Percentiles rank a stretch among this genome's conserved stretches.
Conservation (phyloP, 1,140 invertebrate genomes). For the Nomia melanderi region DNA sequence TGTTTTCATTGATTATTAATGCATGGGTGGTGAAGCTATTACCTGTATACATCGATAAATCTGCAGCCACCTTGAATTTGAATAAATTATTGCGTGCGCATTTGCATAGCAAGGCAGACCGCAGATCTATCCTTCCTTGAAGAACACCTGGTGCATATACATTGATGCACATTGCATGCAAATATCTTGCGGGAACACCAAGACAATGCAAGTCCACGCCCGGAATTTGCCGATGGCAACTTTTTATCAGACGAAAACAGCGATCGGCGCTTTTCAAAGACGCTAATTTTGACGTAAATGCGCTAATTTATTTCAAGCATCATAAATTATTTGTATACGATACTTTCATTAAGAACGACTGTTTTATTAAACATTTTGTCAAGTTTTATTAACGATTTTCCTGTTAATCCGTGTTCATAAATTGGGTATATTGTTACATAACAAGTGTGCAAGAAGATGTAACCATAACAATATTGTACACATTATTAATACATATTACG, state of each 20-base stretch:
- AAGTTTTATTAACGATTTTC: too few species aligned
- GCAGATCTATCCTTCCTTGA: conserved; percentile 48
- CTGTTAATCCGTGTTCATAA: too few species aligned
- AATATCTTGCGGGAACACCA: conserved; percentile 46
- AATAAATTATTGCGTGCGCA: conserved; percentile 71
- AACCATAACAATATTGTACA: too few species aligned
- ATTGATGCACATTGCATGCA: conserved; percentile 55
- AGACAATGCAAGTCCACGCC: conserved; percentile 60
- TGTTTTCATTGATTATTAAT: conserved; percentile 46
- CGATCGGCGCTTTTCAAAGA: conserved; percentile 10
- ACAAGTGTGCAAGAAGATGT: too few species aligned
- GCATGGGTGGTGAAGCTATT: conserved; percentile 56
- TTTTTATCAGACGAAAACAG: conserved; percentile 21
- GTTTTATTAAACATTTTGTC: too few species aligned
- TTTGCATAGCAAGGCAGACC: conserved; percentile 69
- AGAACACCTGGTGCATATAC: conserved; percentile 64
- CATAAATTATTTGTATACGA: background rate
- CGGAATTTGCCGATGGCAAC: conserved; percentile 35
- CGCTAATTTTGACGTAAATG: background rate
- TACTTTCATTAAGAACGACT: too few species aligned
- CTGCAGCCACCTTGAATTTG: conserved; percentile 68
- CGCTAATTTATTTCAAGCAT: background rate
- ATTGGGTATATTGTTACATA: too few species aligned
- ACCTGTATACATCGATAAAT: conserved; percentile 59
- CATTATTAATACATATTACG: too few species aligned